Percentiles rank a stretch among this genome's conserved stretches.
phyloP scores from a whole-genome alignment of 2,888 invertebrate genomes.

The Strigamia transsilvanica region DNA sequence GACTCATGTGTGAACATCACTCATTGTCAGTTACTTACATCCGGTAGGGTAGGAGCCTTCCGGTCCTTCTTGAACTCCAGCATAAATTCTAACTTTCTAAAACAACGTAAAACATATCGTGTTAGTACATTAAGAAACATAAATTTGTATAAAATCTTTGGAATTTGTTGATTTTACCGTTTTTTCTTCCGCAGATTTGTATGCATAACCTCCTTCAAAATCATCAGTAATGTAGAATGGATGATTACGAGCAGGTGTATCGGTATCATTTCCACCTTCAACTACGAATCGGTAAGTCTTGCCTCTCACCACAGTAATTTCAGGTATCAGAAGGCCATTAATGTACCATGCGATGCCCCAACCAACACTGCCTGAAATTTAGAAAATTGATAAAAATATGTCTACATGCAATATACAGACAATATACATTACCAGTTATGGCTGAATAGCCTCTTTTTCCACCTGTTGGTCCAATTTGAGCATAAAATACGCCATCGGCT shows the following conservation, averaged over 20 bases:
- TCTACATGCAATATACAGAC: not conserved
- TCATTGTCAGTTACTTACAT: constrained; percentile 55
- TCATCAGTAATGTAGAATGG: constrained; percentile 91
- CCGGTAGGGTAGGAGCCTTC: constrained; percentile 79
- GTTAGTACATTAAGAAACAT: not conserved
- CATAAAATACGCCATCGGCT: constrained; percentile 88
- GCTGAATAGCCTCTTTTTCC: constrained; percentile 81
- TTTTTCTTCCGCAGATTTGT: constrained; percentile 82
- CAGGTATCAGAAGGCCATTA: constrained; percentile 88
- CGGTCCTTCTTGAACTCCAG: constrained; percentile 77
- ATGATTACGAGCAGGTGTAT: constrained; percentile 83
- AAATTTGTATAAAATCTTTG: not conserved
- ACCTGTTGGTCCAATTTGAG: constrained; percentile 89
- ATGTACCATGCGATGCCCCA: constrained; percentile 95
- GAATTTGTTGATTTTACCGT: constrained; percentile 69
- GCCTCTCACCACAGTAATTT: constrained; percentile 85
- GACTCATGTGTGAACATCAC: not conserved
- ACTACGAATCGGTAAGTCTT: constrained; percentile 84
- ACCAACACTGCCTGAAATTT: constrained; percentile 79
- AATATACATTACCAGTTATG: constrained; percentile 72
- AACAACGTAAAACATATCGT: constrained; percentile 54
- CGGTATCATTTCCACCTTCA: constrained; percentile 83
- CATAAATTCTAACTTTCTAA: constrained; percentile 81
- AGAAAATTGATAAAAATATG: not conserved
- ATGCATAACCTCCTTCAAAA: constrained; percentile 86